phyloP scores from a whole-genome alignment of 2,113 vertebrate genomes.

The Micromys minutus region DNA sequence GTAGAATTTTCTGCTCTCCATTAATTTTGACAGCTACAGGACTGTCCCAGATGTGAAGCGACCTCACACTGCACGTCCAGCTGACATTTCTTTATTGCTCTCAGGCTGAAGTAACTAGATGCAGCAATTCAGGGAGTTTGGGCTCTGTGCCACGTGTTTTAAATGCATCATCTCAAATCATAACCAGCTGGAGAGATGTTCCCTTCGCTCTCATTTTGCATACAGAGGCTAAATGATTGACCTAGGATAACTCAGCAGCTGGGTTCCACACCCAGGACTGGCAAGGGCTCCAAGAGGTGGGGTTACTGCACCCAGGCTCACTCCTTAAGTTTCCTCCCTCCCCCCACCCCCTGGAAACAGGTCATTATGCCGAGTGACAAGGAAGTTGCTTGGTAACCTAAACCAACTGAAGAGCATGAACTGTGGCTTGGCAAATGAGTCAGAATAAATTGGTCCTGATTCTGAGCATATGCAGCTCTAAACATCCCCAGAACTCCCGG shows the following conservation, averaged over 20 bases:
- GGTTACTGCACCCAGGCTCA: background rate
- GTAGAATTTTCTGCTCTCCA: background rate
- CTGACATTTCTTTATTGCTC: background rate
- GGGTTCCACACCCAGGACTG: background rate
- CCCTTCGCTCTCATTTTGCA: background rate
- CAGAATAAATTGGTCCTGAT: slow-evolving; percentile 41
- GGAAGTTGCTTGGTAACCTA: slow-evolving; percentile 68
- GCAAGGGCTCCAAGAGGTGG: background rate
- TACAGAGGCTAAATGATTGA: slow-evolving; percentile 21
- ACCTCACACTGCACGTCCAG: background rate
- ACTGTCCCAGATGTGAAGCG: background rate
- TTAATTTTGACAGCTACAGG: background rate
- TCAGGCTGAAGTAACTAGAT: background rate
- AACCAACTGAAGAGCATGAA: slow-evolving; percentile 18
- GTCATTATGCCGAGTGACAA: slow-evolving; percentile 33
- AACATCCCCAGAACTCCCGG: slow-evolving; percentile 56
- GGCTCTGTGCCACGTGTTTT: background rate
- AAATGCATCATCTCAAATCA: background rate
- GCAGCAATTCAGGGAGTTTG: background rate
- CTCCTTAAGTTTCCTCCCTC: background rate
- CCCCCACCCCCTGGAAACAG: slow-evolving; percentile 13
- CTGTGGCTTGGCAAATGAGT: slow-evolving; percentile 39
- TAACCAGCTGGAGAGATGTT: background rate
- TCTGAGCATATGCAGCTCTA: slow-evolving; percentile 29
- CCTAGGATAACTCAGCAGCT: background rate